Conservation (phyloP, 92 coral and sea anemone species). For the Muricea muricata region DNA sequence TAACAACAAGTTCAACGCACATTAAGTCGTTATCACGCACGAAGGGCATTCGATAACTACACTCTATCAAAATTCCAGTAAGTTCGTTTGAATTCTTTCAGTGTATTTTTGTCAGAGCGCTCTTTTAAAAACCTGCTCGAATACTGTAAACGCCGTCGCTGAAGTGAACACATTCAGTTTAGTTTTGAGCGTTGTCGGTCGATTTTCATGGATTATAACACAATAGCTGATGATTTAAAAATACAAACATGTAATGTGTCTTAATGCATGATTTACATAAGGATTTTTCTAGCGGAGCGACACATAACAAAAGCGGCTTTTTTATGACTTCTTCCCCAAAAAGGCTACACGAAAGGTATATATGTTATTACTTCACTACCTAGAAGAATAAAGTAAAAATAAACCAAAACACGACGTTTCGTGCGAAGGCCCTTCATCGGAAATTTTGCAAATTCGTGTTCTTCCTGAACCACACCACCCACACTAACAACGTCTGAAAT, state of each 20-base stretch:
- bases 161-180: not conserved
- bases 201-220: constrained; percentile 1
- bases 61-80: not conserved
- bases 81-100: not conserved
- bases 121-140: not conserved
- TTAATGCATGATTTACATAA: not conserved
- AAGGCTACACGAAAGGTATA: no score
- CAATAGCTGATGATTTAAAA: not conserved
- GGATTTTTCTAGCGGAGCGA: not conserved
- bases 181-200: not conserved
- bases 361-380: no score
- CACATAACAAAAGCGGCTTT: not conserved
- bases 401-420: no score
- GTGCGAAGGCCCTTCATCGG: no score
- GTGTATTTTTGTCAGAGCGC: not conserved
- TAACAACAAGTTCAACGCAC: not conserved
- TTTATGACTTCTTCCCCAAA: not conserved
- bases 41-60: not conserved
- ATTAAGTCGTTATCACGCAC: not conserved
- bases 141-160: not conserved
- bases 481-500: no score
- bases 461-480: no score
- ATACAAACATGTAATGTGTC: not conserved
- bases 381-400: no score
- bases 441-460: no score